Conservation (phyloP, 2,113 vertebrate species). For the Brachyistius frenatus region DNA sequence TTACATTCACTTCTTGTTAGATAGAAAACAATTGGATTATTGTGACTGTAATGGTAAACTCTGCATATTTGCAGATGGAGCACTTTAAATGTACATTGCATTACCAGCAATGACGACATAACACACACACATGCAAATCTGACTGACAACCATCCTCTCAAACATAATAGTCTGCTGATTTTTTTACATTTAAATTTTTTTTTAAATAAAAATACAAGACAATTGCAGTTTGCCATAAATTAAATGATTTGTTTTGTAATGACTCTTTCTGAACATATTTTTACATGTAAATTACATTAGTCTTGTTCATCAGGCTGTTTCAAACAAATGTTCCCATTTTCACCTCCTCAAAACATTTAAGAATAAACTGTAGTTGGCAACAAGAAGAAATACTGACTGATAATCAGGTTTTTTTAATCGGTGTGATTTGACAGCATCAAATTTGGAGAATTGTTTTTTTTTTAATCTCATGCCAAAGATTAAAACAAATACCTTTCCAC, state of each 20-base stretch:
- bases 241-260: too few species aligned
- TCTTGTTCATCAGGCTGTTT: neutral
- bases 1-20: slow-evolving; percentile 2
- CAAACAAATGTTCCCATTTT: neutral
- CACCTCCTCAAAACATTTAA: neutral
- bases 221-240: too few species aligned
- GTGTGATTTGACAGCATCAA: too few species aligned
- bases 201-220: too few species aligned
- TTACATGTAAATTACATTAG: neutral
- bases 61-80: slow-evolving; percentile 4
- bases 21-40: neutral
- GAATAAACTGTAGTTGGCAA: neutral
- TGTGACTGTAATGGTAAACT: neutral
- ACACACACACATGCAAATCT: neutral
- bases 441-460: neutral
- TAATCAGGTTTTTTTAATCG: too few species aligned
- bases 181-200: too few species aligned
- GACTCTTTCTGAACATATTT: neutral
- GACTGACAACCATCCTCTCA: neutral
- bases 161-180: neutral
- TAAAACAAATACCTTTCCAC: neutral
- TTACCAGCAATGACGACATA: neutral
- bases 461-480: neutral
- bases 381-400: too few species aligned
- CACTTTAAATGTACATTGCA: neutral